These are phyloP conservation scores for Euzetes globulus DNA, from an alignment of 2,888 invertebrate species.

Conservation along the genomic window DNA sequence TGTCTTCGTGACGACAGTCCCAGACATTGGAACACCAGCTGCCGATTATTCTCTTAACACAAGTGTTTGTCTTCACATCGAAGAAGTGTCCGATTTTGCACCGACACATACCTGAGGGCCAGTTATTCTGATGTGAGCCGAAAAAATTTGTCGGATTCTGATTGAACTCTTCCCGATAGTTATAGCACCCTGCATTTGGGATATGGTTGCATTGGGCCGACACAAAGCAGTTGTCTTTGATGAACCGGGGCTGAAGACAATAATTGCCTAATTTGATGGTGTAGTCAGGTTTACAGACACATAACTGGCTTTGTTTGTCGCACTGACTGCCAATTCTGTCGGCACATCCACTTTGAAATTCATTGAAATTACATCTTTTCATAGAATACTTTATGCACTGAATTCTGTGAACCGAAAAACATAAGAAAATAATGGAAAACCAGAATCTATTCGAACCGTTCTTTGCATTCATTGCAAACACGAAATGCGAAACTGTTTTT, in stretches of 20 bases:
- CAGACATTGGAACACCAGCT: constrained; percentile 37
- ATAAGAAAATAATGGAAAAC: not conserved
- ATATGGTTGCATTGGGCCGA: constrained; percentile 35
- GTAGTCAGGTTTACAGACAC: constrained; percentile 34
- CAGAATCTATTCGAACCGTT: not conserved
- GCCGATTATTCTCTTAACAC: constrained; percentile 33
- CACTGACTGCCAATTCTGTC: constrained; percentile 35
- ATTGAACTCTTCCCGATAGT: constrained; percentile 37
- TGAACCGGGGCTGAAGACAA: constrained; percentile 26
- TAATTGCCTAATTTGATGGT: constrained; percentile 8
- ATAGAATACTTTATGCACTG: not conserved
- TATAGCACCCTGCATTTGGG: constrained; percentile 36
- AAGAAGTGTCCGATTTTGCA: constrained; percentile 34
- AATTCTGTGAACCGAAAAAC: not conserved
- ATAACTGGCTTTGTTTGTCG: constrained; percentile 20
- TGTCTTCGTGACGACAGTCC: constrained; percentile 32
- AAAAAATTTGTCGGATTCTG: constrained; percentile 33
- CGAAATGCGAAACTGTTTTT: not conserved
- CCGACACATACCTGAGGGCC: constrained; percentile 32
- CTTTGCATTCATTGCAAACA: not conserved
- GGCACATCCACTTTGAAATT: constrained; percentile 33
- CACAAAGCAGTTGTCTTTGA: constrained; percentile 34
- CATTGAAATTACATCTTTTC: constrained; percentile 32
- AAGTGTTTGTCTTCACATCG: constrained; percentile 12
- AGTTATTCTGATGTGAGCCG: constrained; percentile 23